Percentiles rank a stretch among this genome's conserved stretches.
phyloP scores from a whole-genome alignment of 2,888 invertebrate species.

The Monopis laevigella region DNA sequence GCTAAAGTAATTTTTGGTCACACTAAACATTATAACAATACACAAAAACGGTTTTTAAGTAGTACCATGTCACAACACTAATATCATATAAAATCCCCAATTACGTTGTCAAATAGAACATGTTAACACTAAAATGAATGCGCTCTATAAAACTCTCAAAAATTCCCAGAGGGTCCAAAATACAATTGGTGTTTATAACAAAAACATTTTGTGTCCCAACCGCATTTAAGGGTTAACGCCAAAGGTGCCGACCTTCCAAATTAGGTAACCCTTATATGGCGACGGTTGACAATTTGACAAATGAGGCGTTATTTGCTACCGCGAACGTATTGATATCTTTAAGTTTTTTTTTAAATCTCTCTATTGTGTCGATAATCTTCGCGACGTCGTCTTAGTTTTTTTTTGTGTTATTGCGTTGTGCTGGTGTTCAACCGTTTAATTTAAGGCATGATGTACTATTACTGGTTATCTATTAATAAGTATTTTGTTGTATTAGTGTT shows the following conservation, averaged over 20 bases:
- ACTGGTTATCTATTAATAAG: too few species aligned
- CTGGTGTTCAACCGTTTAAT: not conserved
- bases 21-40: too few species aligned
- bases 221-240: slow-evolving; percentile 36
- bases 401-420: slow-evolving; percentile 3
- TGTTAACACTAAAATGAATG: slow-evolving; percentile 10
- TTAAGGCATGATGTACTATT: too few species aligned
- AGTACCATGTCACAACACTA: too few species aligned
- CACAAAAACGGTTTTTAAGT: too few species aligned
- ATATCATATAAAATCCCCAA: too few species aligned
- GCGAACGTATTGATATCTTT: slow-evolving; percentile 25
- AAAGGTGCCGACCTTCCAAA: slow-evolving; percentile 36
- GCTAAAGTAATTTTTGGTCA: too few species aligned
- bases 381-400: not conserved
- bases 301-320: slow-evolving; percentile 23
- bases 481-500: too few species aligned
- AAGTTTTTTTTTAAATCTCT: slow-evolving; percentile 15
- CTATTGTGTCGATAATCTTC: not conserved
- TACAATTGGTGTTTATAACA: slow-evolving; percentile 21
- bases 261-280: slow-evolving; percentile 29
- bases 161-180: slow-evolving; percentile 42
- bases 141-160: slow-evolving; percentile 39
- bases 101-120: slow-evolving; percentile 7
- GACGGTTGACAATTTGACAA: slow-evolving; percentile 36
- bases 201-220: slow-evolving; percentile 26